Evolutionary conservation across 2,888 invertebrate genomes (phyloP), one percentile per base, ranked within the genome.

Genomic region (Metalampra italica): DNA sequence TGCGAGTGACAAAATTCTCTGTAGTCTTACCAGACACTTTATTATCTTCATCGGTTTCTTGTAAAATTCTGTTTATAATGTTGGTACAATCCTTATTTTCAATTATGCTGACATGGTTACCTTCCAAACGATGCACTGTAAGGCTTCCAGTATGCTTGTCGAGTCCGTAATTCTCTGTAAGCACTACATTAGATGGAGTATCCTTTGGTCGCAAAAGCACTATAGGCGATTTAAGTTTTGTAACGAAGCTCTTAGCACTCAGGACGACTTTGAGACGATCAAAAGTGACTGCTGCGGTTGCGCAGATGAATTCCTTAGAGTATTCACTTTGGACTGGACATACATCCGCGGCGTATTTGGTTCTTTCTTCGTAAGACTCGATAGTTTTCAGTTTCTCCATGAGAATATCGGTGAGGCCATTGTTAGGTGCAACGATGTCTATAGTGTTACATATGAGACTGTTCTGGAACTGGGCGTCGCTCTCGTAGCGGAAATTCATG

Each of bases 31-130:
- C 73, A 8, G 52, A 55, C 3, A 67, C 62, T 22, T 22, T 5
- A 22, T 22, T 5, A 22, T 22, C 22, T 0, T 49, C 63, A 5
- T 75, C 75, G 14, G 56, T 70, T 7, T 76, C 78, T 0, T 60
- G 49, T 14, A 89, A 45, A 9, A 73, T 52, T 50, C 74, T 82
- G 54, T 93, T 94, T 42, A 94, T 92, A 32, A 93, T 88, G 58
- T 93, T 90, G 0, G 92, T 90, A 44, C 92, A 80, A 57, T 91
- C 91, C 44, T 90, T 85, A 62, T 92, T 93, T n/a, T 94, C 92
- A 57, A 95, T 67, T 62, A 95, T 93, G 38, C 92, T 92, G 0
- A 91, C 73, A 63, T 96, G 95, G 67, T 93, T 93, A 9, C 95
- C 95, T 63, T 94, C 93, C n/a, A 94, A 81, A 43, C 89, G 90